These are phyloP conservation scores for Coracias cyanogaster DNA, from an alignment of 2,797 vertebrate genomes.

Conservation along the genomic window DNA sequence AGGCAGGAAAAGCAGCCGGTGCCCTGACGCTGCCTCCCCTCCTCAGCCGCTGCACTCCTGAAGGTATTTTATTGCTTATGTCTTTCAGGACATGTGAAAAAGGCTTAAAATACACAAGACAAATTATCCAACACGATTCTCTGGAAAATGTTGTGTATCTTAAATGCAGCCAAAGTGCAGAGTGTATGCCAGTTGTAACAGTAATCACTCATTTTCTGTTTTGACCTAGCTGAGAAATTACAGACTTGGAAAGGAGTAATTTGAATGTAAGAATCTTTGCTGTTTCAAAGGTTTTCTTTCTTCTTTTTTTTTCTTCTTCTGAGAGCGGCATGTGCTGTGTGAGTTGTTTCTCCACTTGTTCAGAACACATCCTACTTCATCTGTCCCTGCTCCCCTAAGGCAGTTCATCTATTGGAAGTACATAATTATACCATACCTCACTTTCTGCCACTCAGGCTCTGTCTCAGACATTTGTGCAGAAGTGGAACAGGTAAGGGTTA, in stretches of 20 bases:
- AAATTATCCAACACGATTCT: constrained; percentile 62
- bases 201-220: constrained; percentile 73
- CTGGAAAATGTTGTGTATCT: constrained; percentile 67
- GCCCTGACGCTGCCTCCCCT: not conserved
- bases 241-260: constrained; percentile 54
- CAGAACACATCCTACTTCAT: not conserved
- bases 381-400: not conserved
- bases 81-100: constrained; percentile 63
- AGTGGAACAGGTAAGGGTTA: not conserved
- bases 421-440: not conserved
- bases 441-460: not conserved
- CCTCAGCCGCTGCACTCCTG: constrained; percentile 39
- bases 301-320: not conserved
- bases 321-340: not conserved
- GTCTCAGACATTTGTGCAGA: not conserved
- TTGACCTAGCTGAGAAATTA: constrained; percentile 68
- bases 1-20: not conserved
- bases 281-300: constrained; percentile 49
- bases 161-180: constrained; percentile 67
- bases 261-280: constrained; percentile 39
- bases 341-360: not conserved
- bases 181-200: constrained; percentile 66
- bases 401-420: not conserved
- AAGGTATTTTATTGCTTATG: constrained; percentile 59
- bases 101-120: constrained; percentile 65